Conservation (phyloP, 1,140 invertebrate species). For the Stegodyphus mimosarum region DNA sequence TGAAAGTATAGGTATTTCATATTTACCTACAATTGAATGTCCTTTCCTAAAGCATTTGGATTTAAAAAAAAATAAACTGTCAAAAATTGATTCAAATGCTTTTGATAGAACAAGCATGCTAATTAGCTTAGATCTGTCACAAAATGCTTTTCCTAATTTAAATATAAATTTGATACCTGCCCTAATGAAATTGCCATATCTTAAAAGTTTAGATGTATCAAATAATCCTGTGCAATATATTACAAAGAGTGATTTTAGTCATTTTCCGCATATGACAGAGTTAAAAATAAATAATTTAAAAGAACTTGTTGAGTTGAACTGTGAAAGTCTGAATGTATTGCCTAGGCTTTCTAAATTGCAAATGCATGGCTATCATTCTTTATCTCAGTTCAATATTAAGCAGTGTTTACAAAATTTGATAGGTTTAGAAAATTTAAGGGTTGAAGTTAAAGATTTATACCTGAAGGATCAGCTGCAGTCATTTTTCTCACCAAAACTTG, state of each 20-base stretch:
- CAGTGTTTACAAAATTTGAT: slow-evolving; percentile 76
- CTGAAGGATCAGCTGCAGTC: slow-evolving; percentile 85
- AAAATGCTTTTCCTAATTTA: slow-evolving; percentile 77
- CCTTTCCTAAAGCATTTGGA: slow-evolving; percentile 87
- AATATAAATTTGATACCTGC: slow-evolving; percentile 68
- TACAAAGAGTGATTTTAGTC: slow-evolving; percentile 79
- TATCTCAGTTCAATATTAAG: slow-evolving; percentile 85
- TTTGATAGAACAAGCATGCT: slow-evolving; percentile 82
- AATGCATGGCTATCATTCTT: slow-evolving; percentile 79
- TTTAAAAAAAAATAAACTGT: slow-evolving; percentile 81
- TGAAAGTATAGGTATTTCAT: slow-evolving; percentile 80
- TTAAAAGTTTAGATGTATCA: slow-evolving; percentile 81
- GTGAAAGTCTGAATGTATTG: slow-evolving; percentile 80
- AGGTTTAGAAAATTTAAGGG: slow-evolving; percentile 74
- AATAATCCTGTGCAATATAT: slow-evolving; percentile 80
- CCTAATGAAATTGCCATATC: slow-evolving; percentile 76
- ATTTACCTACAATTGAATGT: slow-evolving; percentile 76
- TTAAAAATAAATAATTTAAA: slow-evolving; percentile 77
- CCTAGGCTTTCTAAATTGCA: slow-evolving; percentile 77
- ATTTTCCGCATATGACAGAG: slow-evolving; percentile 75
- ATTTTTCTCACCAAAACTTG: slow-evolving; percentile 81
- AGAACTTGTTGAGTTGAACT: slow-evolving; percentile 81
- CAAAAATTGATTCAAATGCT: slow-evolving; percentile 74
- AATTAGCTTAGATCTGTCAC: slow-evolving; percentile 81
- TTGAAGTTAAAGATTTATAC: slow-evolving; percentile 86